Conservation (phyloP, 2,888 invertebrate genomes). For the Dascillus cervinus region DNA sequence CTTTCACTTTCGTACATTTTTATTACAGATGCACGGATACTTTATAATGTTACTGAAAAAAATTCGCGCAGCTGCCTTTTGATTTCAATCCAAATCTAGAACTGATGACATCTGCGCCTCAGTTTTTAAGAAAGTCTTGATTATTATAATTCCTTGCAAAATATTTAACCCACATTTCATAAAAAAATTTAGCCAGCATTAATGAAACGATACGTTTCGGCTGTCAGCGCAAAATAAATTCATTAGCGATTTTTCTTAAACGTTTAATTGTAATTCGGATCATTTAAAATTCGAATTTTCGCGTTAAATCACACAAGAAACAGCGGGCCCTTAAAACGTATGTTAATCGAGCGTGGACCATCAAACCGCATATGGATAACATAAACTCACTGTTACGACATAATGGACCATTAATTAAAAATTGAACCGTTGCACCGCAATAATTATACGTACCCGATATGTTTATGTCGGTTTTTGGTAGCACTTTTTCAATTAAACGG, state of each 20-base stretch:
- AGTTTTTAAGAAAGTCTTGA: too few species aligned
- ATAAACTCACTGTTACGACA: constrained; percentile 19
- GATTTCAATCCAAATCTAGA: constrained; percentile 15
- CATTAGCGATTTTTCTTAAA: too few species aligned
- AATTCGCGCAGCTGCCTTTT: constrained; percentile 19
- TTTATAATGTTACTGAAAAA: too few species aligned
- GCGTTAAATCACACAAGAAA: constrained; percentile 18
- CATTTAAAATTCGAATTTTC: constrained; percentile 14
- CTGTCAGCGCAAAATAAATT: too few species aligned
- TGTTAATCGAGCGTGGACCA: constrained; percentile 14
- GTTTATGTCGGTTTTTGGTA: not conserved
- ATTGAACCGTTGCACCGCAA: not conserved
- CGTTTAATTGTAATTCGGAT: too few species aligned
- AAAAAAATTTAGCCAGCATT: too few species aligned
- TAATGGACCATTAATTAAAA: constrained; percentile 23
- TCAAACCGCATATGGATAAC: constrained; percentile 17
- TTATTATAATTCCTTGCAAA: too few species aligned
- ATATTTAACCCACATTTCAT: too few species aligned
- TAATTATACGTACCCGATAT: not conserved
- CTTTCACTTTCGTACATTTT: constrained; percentile 18
- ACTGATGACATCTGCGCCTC: constrained; percentile 17
- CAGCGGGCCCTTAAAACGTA: constrained; percentile 23
- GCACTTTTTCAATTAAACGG: not conserved
- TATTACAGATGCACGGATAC: too few species aligned
- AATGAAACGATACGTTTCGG: too few species aligned